A percentile compares a stretch with the other conserved stretches of the same genome.
Conservation (phyloP, 2,888 invertebrate species). For the Elysia crispata region DNA sequence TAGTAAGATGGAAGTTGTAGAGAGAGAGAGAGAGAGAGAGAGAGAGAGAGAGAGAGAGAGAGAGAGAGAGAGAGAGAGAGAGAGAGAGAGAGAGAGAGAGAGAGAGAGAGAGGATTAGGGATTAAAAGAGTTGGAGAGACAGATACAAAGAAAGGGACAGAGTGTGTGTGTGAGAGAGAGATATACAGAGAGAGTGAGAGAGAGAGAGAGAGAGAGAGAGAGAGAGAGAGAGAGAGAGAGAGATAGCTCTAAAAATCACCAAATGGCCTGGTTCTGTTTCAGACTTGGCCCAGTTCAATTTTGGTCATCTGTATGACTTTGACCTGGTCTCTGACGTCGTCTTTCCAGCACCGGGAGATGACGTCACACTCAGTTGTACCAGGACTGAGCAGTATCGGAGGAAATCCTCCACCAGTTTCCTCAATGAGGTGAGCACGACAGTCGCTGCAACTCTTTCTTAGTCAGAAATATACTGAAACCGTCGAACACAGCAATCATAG, state of each 20-base stretch:
- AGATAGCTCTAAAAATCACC: neutral
- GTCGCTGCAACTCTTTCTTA: no score
- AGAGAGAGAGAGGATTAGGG: slow-evolving; percentile 24
- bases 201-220: neutral
- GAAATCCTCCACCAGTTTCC: neutral
- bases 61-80: neutral
- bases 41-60: no score
- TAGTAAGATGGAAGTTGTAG: no score
- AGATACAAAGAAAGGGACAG: neutral
- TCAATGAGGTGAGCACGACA: neutral
- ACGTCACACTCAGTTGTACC: slow-evolving; percentile 14
- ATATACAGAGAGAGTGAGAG: neutral
- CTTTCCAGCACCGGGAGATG: neutral
- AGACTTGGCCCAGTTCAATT: neutral
- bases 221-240: neutral
- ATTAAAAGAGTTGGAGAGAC: neutral
- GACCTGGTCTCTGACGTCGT: neutral
- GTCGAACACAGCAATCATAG: no score
- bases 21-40: no score
- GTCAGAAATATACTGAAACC: no score
- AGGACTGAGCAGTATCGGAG: neutral
- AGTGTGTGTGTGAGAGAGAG: neutral
- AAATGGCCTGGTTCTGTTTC: neutral
- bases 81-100: slow-evolving; percentile 30
- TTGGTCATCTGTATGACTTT: slow-evolving; percentile 7